Evolutionary conservation across 2,888 invertebrate genomes (phyloP), one percentile per base, ranked within the genome.

Genomic region (Luffia ferchaultella): DNA sequence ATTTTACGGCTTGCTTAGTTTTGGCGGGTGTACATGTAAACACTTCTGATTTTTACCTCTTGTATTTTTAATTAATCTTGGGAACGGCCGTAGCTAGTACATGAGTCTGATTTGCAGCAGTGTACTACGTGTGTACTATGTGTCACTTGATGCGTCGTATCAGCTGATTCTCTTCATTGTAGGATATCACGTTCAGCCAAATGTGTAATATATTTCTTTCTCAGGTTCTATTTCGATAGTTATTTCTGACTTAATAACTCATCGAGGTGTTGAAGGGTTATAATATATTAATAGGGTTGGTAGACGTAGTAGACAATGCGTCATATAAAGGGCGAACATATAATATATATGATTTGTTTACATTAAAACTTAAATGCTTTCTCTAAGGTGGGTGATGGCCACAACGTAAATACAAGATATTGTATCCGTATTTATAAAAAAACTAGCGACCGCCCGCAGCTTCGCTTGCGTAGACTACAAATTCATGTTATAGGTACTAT

Each of bases 11-110:
- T 49, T 49, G 49, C 16, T 49, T 43, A 43, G 18, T 20, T 49
- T 49, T 49, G 43, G 20, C 44, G 18, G 49, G 44, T 12, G 49
- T 49, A 49, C 0, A 42, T n/a, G 43, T 42, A 3, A 40, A 47
- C 40, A 30, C 48, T 48, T 53, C 53, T 19, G 51, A 53, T 51
- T 53, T 53, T 43, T 51, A 51, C 42, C 49, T 46, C 47, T 43
- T 53, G 42, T 46, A 46, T 52, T 52, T 52, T 45, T 49, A 46
- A 45, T n/a, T 12, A 18, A 49, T 50, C 44, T 51, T 53, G 5
- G 49, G 49, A 44, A 20, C 46, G 49, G 46, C 50, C 47, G 45
- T 47, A 16, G 42, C 48, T 46, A 49, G 49, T 40, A 51, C 51
- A 18, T 48, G 51, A 30, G 30, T 48, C 41, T 48, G 48, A 5